phyloP scores from a whole-genome alignment of 2,797 vertebrate genomes.

The Amblyraja radiata region DNA sequence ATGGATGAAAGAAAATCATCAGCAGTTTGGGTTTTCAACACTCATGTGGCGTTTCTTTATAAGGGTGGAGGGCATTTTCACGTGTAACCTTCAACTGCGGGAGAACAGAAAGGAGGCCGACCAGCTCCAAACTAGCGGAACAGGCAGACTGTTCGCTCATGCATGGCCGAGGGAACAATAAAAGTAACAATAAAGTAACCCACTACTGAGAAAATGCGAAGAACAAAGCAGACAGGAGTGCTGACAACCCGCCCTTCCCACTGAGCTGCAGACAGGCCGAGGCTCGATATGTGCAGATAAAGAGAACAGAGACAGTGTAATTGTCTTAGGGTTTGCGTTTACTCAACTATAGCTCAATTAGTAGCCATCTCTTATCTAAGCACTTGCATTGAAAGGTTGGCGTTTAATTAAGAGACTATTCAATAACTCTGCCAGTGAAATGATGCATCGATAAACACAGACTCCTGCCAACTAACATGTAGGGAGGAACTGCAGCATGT shows the following conservation, averaged over 20 bases:
- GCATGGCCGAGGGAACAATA: conserved; percentile 97
- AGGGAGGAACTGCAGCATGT: no score
- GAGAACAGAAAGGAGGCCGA: conserved; percentile 95
- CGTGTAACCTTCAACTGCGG: conserved; percentile 93
- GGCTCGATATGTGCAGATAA: conserved; percentile 56
- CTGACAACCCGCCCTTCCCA: conserved; percentile 93
- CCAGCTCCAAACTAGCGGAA: conserved; percentile 96
- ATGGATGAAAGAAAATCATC: conserved; percentile 14
- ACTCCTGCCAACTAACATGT: not conserved
- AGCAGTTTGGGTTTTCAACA: conserved; percentile 41
- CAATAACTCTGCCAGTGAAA: conserved; percentile 50
- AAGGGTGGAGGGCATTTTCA: conserved; percentile 76
- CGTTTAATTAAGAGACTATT: not conserved
- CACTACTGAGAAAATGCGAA: conserved; percentile 86
- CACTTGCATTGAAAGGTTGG: not conserved
- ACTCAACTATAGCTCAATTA: conserved; percentile 58
- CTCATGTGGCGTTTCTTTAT: conserved; percentile 77
- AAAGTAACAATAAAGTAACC: conserved; percentile 94
- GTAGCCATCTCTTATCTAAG: conserved; percentile 39
- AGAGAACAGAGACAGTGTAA: conserved; percentile 65
- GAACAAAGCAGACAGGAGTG: conserved; percentile 92
- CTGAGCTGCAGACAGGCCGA: conserved; percentile 72
- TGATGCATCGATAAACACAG: conserved; percentile 34
- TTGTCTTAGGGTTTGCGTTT: conserved; percentile 75
- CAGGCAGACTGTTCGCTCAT: conserved; percentile 97